Conservation (phyloP, 2,888 invertebrate species). For the Crossocerus cetratus region DNA sequence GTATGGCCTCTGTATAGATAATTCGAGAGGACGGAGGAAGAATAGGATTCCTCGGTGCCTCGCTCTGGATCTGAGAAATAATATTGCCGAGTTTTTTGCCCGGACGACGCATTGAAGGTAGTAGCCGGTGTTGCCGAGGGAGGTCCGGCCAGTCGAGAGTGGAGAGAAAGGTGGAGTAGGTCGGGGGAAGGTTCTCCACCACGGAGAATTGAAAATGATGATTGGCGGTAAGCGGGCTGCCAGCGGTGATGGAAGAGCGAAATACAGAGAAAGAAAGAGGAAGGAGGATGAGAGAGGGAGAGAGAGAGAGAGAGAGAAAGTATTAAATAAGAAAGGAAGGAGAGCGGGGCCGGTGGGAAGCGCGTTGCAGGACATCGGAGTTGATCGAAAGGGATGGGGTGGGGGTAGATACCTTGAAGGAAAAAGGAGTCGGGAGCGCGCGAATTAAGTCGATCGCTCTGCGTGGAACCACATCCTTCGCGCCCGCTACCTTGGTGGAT, state of each 20-base stretch:
- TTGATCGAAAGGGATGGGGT: constrained; percentile 10
- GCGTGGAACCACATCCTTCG: constrained; percentile 76
- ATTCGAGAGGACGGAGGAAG: too few relatives aligned
- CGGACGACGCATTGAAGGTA: constrained; percentile 35
- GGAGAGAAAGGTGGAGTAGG: constrained; percentile 21
- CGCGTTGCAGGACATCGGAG: constrained; percentile 43
- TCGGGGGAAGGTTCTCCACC: constrained; percentile 61
- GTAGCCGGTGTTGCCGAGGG: background rate
- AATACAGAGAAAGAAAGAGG: constrained; percentile 46
- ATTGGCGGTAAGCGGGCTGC: constrained; percentile 69
- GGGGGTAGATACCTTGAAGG: constrained; percentile 34
- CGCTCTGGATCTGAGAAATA: constrained; percentile 54
- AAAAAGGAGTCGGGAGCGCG: constrained; percentile 69
- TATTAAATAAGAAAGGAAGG: constrained; percentile 65
- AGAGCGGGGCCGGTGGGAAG: constrained; percentile 48
- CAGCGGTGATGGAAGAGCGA: constrained; percentile 52
- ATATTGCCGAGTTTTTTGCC: constrained; percentile 65
- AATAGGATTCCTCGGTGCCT: constrained; percentile 36
- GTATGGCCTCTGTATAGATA: too few relatives aligned
- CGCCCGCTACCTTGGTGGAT: constrained; percentile 64
- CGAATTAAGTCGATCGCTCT: constrained; percentile 76
- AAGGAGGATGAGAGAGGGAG: constrained; percentile 27
- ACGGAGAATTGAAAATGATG: constrained; percentile 74
- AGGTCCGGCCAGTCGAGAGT: background rate
- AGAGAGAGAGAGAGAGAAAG: constrained; percentile 35